phyloP scores from a whole-genome alignment of 2,113 vertebrate species.

The Spheniscus mendiculus region DNA sequence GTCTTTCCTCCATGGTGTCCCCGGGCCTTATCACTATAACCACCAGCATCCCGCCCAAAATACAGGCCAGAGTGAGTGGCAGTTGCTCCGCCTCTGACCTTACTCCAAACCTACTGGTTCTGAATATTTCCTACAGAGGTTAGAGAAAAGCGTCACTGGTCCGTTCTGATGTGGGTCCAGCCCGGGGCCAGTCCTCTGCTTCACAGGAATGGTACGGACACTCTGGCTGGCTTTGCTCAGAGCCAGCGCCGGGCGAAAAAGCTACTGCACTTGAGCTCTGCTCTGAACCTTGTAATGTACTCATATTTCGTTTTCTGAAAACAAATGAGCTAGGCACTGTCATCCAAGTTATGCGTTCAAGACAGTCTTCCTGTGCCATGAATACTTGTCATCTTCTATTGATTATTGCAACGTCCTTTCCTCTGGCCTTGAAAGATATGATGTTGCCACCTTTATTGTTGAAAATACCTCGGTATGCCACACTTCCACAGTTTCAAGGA shows the following conservation, averaged over 20 bases:
- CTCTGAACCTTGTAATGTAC: neutral
- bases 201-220: too few species aligned
- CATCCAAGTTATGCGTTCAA: accelerated
- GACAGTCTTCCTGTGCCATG: neutral
- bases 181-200: neutral
- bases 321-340: neutral
- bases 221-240: neutral
- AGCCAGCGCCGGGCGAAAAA: neutral
- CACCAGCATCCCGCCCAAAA: neutral
- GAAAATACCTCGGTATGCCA: neutral
- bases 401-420: neutral
- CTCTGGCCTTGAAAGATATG: neutral
- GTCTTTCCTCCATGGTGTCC: neutral
- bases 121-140: neutral
- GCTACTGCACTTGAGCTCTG: neutral
- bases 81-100: neutral
- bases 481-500: neutral
- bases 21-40: neutral
- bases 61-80: neutral
- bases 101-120: neutral
- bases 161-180: neutral
- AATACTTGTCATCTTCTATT: neutral
- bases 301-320: neutral
- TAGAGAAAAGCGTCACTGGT: neutral
- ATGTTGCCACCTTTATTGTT: neutral